Conservation (phyloP, 2,888 invertebrate species). For the Drosophila siamana region DNA sequence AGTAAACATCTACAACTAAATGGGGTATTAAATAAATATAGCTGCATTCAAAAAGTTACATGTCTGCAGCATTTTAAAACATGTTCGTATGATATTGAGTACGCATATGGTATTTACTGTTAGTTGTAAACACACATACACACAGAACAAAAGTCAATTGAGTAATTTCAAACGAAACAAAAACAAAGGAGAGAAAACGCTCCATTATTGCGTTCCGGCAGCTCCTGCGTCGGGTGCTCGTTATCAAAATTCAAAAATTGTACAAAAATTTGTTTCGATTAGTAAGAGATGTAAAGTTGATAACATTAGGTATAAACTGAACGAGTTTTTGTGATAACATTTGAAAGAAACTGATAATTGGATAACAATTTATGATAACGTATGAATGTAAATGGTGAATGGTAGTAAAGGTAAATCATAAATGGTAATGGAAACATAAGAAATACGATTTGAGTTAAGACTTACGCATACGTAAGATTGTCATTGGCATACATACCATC, state of each 20-base stretch:
- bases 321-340: constrained; percentile 3
- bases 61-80: constrained; percentile 36
- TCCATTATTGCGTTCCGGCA: constrained; percentile 65
- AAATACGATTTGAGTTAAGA: constrained; percentile 50
- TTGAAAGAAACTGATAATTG: constrained; percentile 28
- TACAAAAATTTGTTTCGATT: constrained; percentile 71
- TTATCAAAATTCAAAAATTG: constrained; percentile 78
- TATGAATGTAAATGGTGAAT: constrained; percentile 11
- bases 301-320: constrained; percentile 32
- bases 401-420: constrained; percentile 9
- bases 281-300: constrained; percentile 51
- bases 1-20: background rate
- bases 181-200: constrained; percentile 52
- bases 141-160: constrained; percentile 26
- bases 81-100: constrained; percentile 12
- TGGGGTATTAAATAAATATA: background rate
- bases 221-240: constrained; percentile 64
- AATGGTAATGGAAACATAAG: constrained; percentile 31
- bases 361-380: constrained; percentile 6
- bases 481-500: constrained; percentile 94
- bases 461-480: constrained; percentile 76
- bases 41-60: constrained; percentile 54
- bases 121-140: constrained; percentile 27
- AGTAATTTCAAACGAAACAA: constrained; percentile 21
- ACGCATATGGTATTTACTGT: constrained; percentile 29